Base-by-base conservation (phyloP, 2,113 vertebrate genomes). In the Rhipidura dahli region DNA sequence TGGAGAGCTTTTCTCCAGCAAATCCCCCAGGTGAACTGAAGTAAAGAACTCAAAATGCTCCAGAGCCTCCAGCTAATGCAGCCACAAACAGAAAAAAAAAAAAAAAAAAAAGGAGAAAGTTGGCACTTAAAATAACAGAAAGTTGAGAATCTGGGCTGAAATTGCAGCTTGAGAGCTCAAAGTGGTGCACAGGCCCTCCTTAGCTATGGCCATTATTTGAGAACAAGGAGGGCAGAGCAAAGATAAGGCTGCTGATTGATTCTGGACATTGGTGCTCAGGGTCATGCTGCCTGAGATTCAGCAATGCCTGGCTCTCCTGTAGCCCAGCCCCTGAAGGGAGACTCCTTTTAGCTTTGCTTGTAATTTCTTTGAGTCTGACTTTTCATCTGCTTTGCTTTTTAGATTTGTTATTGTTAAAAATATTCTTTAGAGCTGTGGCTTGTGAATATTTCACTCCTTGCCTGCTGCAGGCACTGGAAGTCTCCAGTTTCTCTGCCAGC, bases 1-100 rank as follows among this genome's bases (percentile, higher is more conserved):
- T 93, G 87, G 78, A 90, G 90, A 90, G 87, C 24, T 93, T 94
- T 93, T 65, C 70, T 76, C 19, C 39, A 31, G 60, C 70, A 63
- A 39, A 82, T 89, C 80, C 22, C 49, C 3, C 57, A 40, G 57
- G 75, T 85, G 82, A 89, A 82, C 35, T 79, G 35, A 95, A 72
- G 44, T n/a, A 35, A 66, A 83, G 87, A 83, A 33, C 51, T 89
- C 39, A 50, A 10, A 87, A 51, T 33, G 40, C 87, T 87, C 22
- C 60, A 49, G 70, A 57, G 53, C 57, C 22, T 87, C 61, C 37
- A 61, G 61, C 56, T 94, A 82, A 78, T 44, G 56, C 53, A 87
- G 44, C 45, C 70, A 63, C 45, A 56, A 78, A 63, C 17, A 50
- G 56, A 4, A 24, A 35, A 57, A 26, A 45, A 26, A 51, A 47